phyloP scores from a whole-genome alignment of 2,888 invertebrate species.

The Macroteleia sp. region DNA sequence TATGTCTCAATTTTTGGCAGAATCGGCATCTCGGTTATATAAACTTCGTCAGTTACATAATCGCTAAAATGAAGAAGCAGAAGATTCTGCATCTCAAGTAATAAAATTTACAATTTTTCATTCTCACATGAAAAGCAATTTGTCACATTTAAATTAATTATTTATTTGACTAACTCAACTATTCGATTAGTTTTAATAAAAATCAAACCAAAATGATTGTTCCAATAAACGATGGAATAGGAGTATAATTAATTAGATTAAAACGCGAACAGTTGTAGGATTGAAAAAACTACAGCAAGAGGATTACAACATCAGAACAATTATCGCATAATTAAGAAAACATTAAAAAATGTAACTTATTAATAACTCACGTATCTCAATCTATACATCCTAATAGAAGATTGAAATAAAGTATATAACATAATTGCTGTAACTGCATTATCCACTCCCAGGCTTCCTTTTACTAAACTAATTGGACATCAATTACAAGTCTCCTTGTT shows the following conservation, averaged over 20 bases:
- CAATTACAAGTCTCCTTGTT: conserved; percentile 10
- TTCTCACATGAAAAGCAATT: no score
- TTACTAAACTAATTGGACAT: conserved; percentile 18
- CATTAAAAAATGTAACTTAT: conserved; percentile 12
- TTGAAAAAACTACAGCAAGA: conserved; percentile 1
- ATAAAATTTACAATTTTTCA: no score
- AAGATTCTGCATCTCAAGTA: no score
- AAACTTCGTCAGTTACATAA: no score
- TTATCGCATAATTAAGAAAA: conserved; percentile 23
- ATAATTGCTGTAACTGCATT: background rate
- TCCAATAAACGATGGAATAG: background rate
- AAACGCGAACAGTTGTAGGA: background rate
- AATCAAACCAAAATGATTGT: no score
- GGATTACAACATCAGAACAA: conserved; percentile 12
- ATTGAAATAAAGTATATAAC: no score
- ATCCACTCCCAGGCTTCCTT: conserved; percentile 1
- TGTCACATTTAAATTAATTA: no score
- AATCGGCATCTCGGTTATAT: no score
- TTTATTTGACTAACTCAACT: no score
- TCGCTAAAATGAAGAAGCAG: no score
- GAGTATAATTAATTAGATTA: background rate
- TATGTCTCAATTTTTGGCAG: no score
- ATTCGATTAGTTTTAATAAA: no score
- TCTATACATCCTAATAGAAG: conserved; percentile 9
- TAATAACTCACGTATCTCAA: conserved; percentile 13